Conservation (phyloP, 1,140 invertebrate genomes). For the Pentalonia nigronervosa region DNA sequence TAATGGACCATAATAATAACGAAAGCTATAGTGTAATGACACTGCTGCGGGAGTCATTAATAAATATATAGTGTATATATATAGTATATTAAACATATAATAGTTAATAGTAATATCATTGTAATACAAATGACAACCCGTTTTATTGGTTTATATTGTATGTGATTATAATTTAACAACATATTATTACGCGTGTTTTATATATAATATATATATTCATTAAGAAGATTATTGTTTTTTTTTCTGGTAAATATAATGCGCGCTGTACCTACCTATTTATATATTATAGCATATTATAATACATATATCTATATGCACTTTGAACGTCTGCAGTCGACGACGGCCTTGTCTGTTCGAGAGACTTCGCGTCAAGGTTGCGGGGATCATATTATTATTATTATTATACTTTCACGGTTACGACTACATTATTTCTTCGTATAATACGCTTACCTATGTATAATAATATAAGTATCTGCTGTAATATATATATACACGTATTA, state of each 20-base stretch:
- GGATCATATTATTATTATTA: conserved; percentile 2
- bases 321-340: not conserved
- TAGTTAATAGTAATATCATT: not conserved
- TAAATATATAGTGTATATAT: not conserved
- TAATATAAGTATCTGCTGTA: not conserved
- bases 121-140: not conserved
- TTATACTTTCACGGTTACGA: conserved; percentile 14
- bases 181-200: not conserved
- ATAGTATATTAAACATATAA: not conserved
- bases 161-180: not conserved
- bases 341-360: not conserved
- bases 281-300: not conserved
- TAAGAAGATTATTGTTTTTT: not conserved
- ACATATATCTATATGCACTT: not conserved
- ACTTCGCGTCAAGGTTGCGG: not conserved
- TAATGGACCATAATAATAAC: conserved; percentile 12
- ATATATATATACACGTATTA: not conserved
- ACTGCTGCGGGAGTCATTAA: not conserved
- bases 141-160: conserved; percentile 4
- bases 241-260: not conserved
- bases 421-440: not conserved
- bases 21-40: not conserved
- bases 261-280: not conserved
- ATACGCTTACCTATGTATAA: not conserved
- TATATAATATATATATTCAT: not conserved